phyloP scores from a whole-genome alignment of 1,140 invertebrate species.

The Listronotus oregonensis region DNA sequence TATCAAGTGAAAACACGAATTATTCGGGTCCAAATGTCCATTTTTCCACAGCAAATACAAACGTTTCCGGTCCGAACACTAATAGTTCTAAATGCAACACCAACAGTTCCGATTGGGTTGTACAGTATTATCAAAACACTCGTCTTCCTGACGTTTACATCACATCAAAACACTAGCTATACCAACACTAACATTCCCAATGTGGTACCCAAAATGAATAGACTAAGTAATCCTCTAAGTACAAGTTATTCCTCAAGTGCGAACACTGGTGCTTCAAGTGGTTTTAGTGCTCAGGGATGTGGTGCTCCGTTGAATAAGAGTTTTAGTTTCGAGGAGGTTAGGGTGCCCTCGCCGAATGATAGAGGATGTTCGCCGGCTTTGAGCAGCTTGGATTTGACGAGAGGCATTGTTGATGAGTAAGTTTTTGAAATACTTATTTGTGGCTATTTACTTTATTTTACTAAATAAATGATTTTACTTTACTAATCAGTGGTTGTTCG shows the following conservation, averaged over 20 bases:
- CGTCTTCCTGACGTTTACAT: constrained; percentile 11
- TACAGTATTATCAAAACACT: constrained; percentile 24
- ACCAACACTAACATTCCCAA: neutral
- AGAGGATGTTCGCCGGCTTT: constrained; percentile 25
- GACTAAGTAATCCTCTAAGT: neutral
- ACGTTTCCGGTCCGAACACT: constrained; percentile 4
- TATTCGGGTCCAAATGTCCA: too few species aligned
- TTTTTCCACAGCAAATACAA: neutral
- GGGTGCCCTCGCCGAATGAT: constrained; percentile 22
- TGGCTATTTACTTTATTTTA: too few species aligned
- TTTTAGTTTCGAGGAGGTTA: constrained; percentile 39
- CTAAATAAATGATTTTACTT: too few species aligned
- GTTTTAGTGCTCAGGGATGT: constrained; percentile 15
- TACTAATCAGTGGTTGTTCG: neutral
- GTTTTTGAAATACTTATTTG: constrained; percentile 24
- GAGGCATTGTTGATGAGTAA: constrained; percentile 45
- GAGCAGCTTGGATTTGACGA: constrained; percentile 42
- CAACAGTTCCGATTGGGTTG: constrained; percentile 8
- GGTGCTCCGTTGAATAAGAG: constrained; percentile 21
- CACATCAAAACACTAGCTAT: neutral
- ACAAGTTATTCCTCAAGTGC: neutral
- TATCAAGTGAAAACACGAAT: too few species aligned
- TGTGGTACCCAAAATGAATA: neutral
- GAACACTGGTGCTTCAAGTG: constrained; percentile 12
- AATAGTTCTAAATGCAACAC: constrained; percentile 5